A percentile compares a stretch with the other conserved stretches of the same genome.
Evolutionary conservation across 2,113 vertebrate genomes (phyloP).

Genomic region (Seriola rivoliana): DNA sequence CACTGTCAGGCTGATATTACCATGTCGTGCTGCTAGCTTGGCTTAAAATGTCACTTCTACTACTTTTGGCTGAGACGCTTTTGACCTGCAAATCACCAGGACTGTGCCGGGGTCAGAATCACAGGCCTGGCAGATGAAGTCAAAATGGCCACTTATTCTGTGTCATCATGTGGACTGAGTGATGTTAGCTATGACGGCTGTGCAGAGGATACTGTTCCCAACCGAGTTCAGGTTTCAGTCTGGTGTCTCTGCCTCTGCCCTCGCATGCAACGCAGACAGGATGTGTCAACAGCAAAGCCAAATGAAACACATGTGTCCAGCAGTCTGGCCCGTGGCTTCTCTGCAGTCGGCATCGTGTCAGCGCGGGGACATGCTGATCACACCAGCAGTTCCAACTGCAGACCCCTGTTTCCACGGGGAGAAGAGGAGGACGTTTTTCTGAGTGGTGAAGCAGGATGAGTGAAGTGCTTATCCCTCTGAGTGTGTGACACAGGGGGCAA

Average conservation of each 20-base stretch:
- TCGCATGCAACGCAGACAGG: constrained; percentile 62
- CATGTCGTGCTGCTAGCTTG: too few species aligned
- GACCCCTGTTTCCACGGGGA: constrained; percentile 24
- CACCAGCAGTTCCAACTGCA: constrained; percentile 10
- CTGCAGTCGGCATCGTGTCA: constrained; percentile 32
- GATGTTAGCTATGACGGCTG: not conserved
- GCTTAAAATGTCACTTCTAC: too few species aligned
- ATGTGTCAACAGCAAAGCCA: constrained; percentile 62
- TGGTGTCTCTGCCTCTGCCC: constrained; percentile 39
- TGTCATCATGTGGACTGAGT: not conserved
- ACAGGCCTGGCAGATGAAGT: not conserved
- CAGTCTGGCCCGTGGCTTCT: constrained; percentile 42
- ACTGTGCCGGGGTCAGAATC: not conserved
- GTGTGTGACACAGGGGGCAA: constrained; percentile 43
- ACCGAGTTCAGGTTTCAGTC: constrained; percentile 46
- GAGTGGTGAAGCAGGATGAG: constrained; percentile 46
- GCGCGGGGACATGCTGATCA: constrained; percentile 28
- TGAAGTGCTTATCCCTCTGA: constrained; percentile 33
- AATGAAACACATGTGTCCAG: constrained; percentile 69
- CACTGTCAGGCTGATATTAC: too few species aligned
- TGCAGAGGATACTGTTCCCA: not conserved
- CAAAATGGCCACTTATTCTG: constrained; percentile 7
- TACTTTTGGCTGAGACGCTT: too few species aligned
- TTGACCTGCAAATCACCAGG: not conserved
- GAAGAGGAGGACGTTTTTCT: constrained; percentile 32